These are phyloP conservation scores for Hystrix cristata DNA, from an alignment of 2,113 vertebrate species.

Conservation along the genomic window DNA sequence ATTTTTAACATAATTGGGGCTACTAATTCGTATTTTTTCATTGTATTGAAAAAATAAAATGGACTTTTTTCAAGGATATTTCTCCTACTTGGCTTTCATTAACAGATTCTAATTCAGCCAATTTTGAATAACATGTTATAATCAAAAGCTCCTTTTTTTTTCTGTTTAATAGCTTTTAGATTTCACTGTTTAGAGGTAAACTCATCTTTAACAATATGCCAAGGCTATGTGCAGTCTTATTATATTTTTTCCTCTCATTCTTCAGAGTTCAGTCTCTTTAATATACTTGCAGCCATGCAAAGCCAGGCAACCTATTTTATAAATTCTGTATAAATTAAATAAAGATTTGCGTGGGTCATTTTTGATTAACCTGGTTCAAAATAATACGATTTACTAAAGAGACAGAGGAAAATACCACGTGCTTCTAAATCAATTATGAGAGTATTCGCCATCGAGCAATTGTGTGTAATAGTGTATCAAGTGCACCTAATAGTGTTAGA, in stretches of 20 bases:
- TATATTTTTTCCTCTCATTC: slow-evolving; percentile 78
- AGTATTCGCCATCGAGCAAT: slow-evolving; percentile 87
- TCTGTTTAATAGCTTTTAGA: slow-evolving; percentile 73
- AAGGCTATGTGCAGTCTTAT: slow-evolving; percentile 76
- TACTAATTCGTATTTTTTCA: background rate
- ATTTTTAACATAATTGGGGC: background rate
- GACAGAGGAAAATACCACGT: slow-evolving; percentile 80
- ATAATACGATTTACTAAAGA: slow-evolving; percentile 90
- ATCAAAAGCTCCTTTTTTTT: slow-evolving; percentile 77
- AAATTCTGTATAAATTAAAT: slow-evolving; percentile 88
- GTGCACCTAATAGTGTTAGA: slow-evolving; percentile 85
- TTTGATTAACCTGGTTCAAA: slow-evolving; percentile 87
- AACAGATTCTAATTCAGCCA: slow-evolving; percentile 65
- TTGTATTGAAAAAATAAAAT: slow-evolving; percentile 75
- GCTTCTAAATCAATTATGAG: slow-evolving; percentile 92
- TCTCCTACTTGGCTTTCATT: slow-evolving; percentile 70
- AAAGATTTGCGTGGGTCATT: slow-evolving; percentile 85
- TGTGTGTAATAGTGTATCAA: slow-evolving; percentile 87
- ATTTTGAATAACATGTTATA: slow-evolving; percentile 59
- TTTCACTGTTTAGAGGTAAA: slow-evolving; percentile 79
- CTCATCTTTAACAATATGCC: slow-evolving; percentile 79
- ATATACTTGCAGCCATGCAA: slow-evolving; percentile 81
- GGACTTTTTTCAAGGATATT: slow-evolving; percentile 69
- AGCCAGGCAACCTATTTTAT: slow-evolving; percentile 83
- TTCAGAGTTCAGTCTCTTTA: slow-evolving; percentile 84